These are phyloP conservation scores for Tonatia bakeri DNA, from an alignment of 2,113 vertebrate species.

Conservation along the genomic window DNA sequence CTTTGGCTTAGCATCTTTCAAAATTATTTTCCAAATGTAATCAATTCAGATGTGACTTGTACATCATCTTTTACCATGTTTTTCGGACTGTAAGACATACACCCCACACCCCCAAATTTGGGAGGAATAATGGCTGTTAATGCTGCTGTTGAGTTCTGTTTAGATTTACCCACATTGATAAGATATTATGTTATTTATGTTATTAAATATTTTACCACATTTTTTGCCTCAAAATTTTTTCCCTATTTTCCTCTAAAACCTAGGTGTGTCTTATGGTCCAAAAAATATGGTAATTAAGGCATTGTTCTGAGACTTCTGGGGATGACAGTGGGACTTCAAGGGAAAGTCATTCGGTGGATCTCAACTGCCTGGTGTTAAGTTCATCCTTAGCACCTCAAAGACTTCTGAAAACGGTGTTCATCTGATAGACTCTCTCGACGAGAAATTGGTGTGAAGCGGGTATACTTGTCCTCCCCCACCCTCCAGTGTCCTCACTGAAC, in stretches of 20 bases:
- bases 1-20: neutral
- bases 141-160: too few species aligned
- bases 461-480: accelerated
- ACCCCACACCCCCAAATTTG: too few species aligned
- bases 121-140: too few species aligned
- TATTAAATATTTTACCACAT: too few species aligned
- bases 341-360: neutral
- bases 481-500: neutral
- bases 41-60: neutral
- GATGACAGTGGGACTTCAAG: neutral
- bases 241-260: too few species aligned
- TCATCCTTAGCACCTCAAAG: neutral
- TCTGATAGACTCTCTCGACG: neutral
- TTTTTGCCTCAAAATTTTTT: too few species aligned
- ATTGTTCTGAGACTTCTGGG: neutral
- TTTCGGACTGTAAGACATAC: too few species aligned
- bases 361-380: neutral
- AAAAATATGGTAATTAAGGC: neutral
- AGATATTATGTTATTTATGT: too few species aligned
- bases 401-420: neutral
- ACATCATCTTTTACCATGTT: neutral
- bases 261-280: too few species aligned
- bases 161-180: too few species aligned
- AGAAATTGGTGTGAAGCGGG: neutral
- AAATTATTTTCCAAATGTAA: slow-evolving; percentile 6